Conservation (phyloP, 2,797 vertebrate species). For the Girardinus metallicus region DNA sequence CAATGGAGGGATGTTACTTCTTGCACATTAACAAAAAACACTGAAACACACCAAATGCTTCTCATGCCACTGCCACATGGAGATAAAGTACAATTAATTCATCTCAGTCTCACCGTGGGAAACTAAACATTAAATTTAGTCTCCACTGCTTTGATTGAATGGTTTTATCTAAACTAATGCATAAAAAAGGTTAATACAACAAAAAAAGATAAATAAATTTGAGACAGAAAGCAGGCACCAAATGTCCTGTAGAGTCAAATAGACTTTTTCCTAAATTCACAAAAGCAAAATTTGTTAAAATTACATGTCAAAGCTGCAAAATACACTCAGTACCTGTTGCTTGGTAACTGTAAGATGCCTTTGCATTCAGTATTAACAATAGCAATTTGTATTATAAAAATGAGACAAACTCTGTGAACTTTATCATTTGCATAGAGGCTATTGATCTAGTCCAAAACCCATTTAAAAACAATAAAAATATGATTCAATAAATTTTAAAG, state of each 20-base stretch:
- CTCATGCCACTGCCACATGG: conserved; percentile 27
- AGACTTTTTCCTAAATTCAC: conserved; percentile 12
- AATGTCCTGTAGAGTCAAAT: conserved; percentile 1
- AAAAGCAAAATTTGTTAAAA: conserved; percentile 32
- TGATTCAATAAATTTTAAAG: background rate
- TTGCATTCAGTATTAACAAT: conserved; percentile 51
- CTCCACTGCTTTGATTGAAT: conserved; percentile 33
- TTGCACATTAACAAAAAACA: conserved; percentile 21
- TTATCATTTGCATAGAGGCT: conserved; percentile 26
- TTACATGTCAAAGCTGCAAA: conserved; percentile 37
- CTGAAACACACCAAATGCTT: conserved; percentile 13
- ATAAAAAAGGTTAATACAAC: background rate
- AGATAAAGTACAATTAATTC: conserved; percentile 54
- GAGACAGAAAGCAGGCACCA: background rate
- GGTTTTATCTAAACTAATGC: conserved; percentile 30
- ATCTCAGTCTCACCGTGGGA: conserved; percentile 44
- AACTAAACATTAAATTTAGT: conserved; percentile 45
- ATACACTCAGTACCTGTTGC: conserved; percentile 65
- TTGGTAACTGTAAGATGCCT: conserved; percentile 64
- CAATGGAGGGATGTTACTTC: conserved; percentile 1
- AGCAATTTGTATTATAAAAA: conserved; percentile 41
- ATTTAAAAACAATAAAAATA: conserved; percentile 2
- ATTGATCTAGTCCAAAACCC: conserved; percentile 3
- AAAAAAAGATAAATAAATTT: conserved; percentile 9
- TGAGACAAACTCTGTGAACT: conserved; percentile 9